Evolutionary conservation across 2,888 invertebrate species (phyloP).

Genomic region (Norana najaformis): DNA sequence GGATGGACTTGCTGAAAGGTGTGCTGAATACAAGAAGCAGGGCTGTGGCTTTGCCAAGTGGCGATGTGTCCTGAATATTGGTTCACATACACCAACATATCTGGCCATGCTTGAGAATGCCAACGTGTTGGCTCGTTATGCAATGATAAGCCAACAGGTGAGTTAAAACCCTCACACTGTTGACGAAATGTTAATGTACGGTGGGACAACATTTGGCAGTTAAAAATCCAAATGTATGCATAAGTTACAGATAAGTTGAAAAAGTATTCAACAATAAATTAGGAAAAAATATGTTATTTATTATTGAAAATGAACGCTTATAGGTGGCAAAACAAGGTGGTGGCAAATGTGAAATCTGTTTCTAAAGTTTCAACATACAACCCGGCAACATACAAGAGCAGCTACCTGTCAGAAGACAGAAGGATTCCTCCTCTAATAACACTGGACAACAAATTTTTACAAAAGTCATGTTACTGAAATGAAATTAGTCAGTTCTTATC

Average conservation of each 20-base stretch:
- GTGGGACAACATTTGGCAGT: not conserved
- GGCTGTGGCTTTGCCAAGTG: conserved; percentile 64
- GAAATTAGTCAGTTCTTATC: too few species aligned
- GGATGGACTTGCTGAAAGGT: conserved; percentile 52
- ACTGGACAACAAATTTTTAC: too few species aligned
- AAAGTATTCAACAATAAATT: not conserved
- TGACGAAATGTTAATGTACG: not conserved
- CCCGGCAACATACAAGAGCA: too few species aligned
- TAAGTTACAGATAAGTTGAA: not conserved
- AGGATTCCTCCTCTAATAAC: too few species aligned
- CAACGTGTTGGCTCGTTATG: conserved; percentile 61
- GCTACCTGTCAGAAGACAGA: too few species aligned
- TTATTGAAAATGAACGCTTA: not conserved
- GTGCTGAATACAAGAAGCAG: conserved; percentile 62
- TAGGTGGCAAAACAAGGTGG: not conserved
- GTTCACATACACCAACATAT: conserved; percentile 58
- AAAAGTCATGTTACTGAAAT: too few species aligned
- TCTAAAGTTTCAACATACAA: too few species aligned
- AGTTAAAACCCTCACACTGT: not conserved
- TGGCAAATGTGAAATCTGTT: too few species aligned
- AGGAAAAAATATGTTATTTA: not conserved
- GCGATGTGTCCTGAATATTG: conserved; percentile 64
- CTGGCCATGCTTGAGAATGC: conserved; percentile 62
- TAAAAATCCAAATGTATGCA: not conserved
- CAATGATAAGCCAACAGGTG: conserved; percentile 52